Evolutionary conservation across 1,140 invertebrate species (phyloP).

Genomic region (Caenorhabditis inopinata): DNA sequence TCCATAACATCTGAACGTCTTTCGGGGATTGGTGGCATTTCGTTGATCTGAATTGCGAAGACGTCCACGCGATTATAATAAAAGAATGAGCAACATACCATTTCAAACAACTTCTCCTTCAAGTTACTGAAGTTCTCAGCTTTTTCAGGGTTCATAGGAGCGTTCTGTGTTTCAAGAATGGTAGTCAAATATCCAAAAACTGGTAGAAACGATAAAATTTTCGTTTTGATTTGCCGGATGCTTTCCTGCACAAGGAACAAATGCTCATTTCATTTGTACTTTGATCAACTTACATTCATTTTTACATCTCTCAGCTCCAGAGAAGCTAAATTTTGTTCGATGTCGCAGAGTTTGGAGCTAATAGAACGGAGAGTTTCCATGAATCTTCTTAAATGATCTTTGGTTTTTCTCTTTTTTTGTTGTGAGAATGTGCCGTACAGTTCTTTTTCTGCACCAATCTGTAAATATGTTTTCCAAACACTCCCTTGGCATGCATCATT

Average conservation of each 20-base stretch:
- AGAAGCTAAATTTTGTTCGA: neutral
- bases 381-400: neutral
- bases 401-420: neutral
- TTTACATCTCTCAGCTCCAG: neutral
- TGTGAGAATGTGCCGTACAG: too few species aligned
- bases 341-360: neutral
- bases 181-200: neutral
- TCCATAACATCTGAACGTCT: neutral
- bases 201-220: neutral
- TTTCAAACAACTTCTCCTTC: neutral
- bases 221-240: neutral
- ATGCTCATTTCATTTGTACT: too few species aligned
- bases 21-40: neutral
- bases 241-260: neutral
- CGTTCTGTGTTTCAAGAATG: neutral
- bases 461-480: too few species aligned
- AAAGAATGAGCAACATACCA: too few species aligned
- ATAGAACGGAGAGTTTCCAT: neutral
- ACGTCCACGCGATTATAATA: too few species aligned
- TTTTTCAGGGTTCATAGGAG: neutral
- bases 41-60: conserved; percentile 1
- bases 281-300: neutral
- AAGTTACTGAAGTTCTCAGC: neutral
- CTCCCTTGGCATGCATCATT: too few species aligned
- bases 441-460: too few species aligned